phyloP scores from a whole-genome alignment of 2,797 vertebrate species.

The Pseudocheirus occidentalis region DNA sequence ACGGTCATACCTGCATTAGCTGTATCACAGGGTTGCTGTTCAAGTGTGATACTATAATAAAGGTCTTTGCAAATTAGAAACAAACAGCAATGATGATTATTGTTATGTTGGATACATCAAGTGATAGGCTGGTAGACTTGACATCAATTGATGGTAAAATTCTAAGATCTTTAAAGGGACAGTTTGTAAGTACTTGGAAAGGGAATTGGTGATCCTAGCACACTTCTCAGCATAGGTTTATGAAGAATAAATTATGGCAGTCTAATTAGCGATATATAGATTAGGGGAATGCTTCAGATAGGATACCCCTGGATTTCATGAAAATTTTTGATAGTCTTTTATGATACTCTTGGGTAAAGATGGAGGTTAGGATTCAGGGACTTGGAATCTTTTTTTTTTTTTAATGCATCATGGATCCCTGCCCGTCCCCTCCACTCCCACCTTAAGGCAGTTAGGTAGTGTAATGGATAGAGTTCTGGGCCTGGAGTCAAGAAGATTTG shows the following conservation, averaged over 20 bases:
- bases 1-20: neutral
- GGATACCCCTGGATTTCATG: neutral
- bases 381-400: neutral
- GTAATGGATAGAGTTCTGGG: neutral
- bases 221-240: neutral
- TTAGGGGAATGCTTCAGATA: neutral
- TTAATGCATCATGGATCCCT: neutral
- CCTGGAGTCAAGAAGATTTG: neutral
- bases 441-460: neutral
- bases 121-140: neutral
- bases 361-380: neutral
- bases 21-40: neutral
- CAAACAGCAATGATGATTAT: neutral
- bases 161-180: neutral
- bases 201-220: neutral
- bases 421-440: neutral
- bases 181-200: neutral
- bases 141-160: neutral
- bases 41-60: neutral
- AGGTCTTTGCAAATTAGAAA: neutral
- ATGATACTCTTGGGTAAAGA: neutral
- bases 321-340: neutral
- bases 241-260: neutral
- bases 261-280: neutral
- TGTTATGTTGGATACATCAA: neutral